A percentile compares a stretch with the other conserved stretches of the same genome.
Conservation (phyloP, 2,797 vertebrate genomes). For the Tapera naevia region DNA sequence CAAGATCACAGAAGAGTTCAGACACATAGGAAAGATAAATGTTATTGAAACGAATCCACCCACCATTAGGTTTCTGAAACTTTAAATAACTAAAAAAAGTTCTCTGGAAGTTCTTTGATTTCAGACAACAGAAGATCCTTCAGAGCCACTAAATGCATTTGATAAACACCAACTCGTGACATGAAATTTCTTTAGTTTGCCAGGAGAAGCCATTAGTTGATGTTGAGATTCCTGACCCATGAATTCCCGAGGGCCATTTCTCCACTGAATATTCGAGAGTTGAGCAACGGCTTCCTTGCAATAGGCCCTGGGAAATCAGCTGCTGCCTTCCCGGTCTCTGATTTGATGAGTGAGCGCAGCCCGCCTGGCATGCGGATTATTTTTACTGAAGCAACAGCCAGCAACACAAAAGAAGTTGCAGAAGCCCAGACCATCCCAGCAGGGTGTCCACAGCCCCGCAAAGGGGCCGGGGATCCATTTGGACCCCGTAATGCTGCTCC, state of each 20-base stretch:
- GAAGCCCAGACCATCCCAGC: accelerated
- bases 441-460: not conserved
- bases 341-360: constrained; percentile 43
- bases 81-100: not conserved
- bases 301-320: constrained; percentile 49
- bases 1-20: not conserved
- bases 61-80: not conserved
- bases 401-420: constrained; percentile 34
- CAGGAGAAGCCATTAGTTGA: not conserved
- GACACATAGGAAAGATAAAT: not conserved
- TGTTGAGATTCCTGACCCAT: constrained; percentile 36
- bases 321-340: constrained; percentile 43
- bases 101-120: not conserved
- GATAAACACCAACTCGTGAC: not conserved
- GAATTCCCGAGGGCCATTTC: constrained; percentile 6
- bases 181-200: not conserved
- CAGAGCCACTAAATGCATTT: not conserved
- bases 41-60: not conserved
- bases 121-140: not conserved
- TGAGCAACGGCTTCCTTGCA: not conserved
- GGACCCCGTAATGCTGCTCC: not conserved
- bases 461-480: not conserved
- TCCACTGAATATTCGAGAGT: not conserved
- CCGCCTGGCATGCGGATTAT: constrained; percentile 27
- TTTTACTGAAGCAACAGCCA: constrained; percentile 48